phyloP scores from a whole-genome alignment of 2,888 invertebrate species.

The Macrosoma leucophasiata region DNA sequence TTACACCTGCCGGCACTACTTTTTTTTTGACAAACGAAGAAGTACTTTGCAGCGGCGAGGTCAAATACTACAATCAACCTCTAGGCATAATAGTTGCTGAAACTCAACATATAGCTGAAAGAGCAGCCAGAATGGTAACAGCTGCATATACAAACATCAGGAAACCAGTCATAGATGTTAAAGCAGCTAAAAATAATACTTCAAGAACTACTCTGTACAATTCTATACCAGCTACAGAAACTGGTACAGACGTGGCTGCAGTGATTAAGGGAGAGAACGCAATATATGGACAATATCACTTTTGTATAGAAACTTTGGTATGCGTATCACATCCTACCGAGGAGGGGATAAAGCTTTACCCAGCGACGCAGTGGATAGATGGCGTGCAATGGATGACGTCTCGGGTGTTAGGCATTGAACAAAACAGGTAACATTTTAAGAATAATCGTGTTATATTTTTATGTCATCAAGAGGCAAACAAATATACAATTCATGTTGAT shows the following conservation, averaged over 20 bases:
- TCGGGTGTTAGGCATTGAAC: constrained; percentile 62
- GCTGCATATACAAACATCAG: constrained; percentile 61
- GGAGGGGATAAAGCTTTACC: constrained; percentile 77
- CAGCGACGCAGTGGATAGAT: constrained; percentile 75
- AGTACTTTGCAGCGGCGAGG: constrained; percentile 63
- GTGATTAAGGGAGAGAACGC: constrained; percentile 39
- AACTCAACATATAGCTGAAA: constrained; percentile 61
- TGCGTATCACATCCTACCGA: constrained; percentile 77
- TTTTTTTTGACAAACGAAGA: constrained; percentile 41
- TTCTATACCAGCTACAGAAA: constrained; percentile 28
- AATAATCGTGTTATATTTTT: too few species aligned
- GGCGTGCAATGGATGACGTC: constrained; percentile 64
- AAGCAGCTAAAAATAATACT: constrained; percentile 33
- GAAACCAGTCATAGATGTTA: constrained; percentile 38
- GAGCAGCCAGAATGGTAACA: constrained; percentile 70
- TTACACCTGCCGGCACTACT: constrained; percentile 36
- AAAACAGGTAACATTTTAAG: constrained; percentile 54
- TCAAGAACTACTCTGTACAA: constrained; percentile 27
- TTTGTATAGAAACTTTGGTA: constrained; percentile 79
- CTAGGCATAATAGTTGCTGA: constrained; percentile 79
- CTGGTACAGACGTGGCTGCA: constrained; percentile 32
- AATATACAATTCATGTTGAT: too few species aligned
- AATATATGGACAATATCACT: constrained; percentile 77
- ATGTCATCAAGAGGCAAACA: too few species aligned
- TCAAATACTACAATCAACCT: constrained; percentile 79